Evolutionary conservation across 2,888 invertebrate genomes (phyloP).

Genomic region (Chouioia cunea): DNA sequence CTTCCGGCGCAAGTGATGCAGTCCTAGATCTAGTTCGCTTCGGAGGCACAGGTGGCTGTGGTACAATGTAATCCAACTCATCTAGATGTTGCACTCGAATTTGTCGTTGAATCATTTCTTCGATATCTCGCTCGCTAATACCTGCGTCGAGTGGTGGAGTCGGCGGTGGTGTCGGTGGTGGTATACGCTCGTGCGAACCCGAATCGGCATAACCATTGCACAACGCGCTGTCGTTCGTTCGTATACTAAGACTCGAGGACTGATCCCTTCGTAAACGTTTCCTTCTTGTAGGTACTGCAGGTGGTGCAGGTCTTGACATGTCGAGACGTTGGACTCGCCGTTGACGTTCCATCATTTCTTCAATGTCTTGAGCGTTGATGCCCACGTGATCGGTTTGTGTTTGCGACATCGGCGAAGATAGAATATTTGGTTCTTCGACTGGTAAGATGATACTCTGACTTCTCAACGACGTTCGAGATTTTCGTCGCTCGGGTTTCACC

Average conservation of each 20-base stretch:
- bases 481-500: conserved; percentile 62
- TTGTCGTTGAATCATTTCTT: not conserved
- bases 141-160: conserved; percentile 14
- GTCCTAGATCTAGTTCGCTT: conserved; percentile 70
- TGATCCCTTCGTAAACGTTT: conserved; percentile 52
- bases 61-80: conserved; percentile 74
- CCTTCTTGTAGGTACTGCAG: conserved; percentile 56
- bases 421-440: conserved; percentile 49
- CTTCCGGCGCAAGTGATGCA: conserved; percentile 70
- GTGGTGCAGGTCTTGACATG: conserved; percentile 45
- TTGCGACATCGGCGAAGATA: conserved; percentile 48
- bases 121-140: not conserved
- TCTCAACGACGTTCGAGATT: conserved; percentile 59
- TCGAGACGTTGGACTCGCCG: not conserved
- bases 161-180: conserved; percentile 43
- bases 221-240: conserved; percentile 45
- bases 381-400: conserved; percentile 40
- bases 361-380: not conserved
- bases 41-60: conserved; percentile 73
- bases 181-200: conserved; percentile 28
- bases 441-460: conserved; percentile 58
- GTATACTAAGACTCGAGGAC: conserved; percentile 42
- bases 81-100: not conserved
- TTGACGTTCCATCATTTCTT: not conserved
- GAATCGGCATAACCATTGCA: conserved; percentile 54